Base-by-base conservation (phyloP, 2,888 invertebrate genomes). In the Dolomedes plantarius region DNA sequence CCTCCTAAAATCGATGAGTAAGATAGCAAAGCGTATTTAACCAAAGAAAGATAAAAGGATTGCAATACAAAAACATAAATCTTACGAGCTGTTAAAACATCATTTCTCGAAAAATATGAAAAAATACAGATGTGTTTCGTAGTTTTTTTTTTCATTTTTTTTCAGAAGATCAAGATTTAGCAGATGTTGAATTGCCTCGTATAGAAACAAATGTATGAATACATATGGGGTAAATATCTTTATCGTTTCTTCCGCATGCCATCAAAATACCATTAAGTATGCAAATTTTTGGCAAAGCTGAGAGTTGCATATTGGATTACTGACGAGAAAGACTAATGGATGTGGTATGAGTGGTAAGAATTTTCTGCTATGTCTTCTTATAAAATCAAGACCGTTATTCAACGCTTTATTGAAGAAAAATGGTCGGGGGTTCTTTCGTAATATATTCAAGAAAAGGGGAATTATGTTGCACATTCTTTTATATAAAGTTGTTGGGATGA, bases 221-320 rank as follows among this genome's bases (percentile, higher is more conserved):
- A 46, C 16, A 46, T 46, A 16, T 46, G 16, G 46, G 2, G 46
- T 16, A 46, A 46, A 46, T 16, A 46, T 83, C 76, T 77, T 83
- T 76, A 83, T 83, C 71, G 76, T 83, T 83, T 39, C 71, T 65
- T 28, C 62, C 46, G 46, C 67, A 72, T 64, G 46, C 77, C 83
- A 83, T 83, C 83, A 83, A 83, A 83, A 83, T 83, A 72, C 77
- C 76, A 83, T 83, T 77, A 83, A 64, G 71, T 46, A 73, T 83
- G 83, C 72, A 83, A 83, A 83, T 83, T 77, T 83, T 77, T 77
- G 46, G 71, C 39, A 50, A 72, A 72, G 72, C 72, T 83, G 76
- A 56, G 77, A 62, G 41, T 71, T 71, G 67, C 71, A 76, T 76
- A 76, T 76, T 46, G 76, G 50, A 46, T 46, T 46, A 46, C 46